phyloP scores from a whole-genome alignment of 2,888 invertebrate species.

The Sussaba pulchella region DNA sequence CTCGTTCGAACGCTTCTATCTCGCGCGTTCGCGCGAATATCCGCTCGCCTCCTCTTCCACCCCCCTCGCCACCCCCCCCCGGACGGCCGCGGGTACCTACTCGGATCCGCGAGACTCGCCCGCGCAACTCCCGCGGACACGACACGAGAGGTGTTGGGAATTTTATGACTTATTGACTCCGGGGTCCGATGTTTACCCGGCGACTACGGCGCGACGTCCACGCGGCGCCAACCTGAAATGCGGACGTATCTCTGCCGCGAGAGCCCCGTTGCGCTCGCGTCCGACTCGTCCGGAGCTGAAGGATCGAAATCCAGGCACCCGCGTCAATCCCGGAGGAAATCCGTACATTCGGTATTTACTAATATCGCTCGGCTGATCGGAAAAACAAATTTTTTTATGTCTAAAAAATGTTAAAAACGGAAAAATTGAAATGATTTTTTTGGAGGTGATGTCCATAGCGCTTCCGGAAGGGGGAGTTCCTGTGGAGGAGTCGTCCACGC shows the following conservation, averaged over 20 bases:
- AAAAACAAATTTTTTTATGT: too few species aligned
- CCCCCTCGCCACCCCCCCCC: slow-evolving; percentile 24
- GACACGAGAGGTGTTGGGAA: slow-evolving; percentile 71
- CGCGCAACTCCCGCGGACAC: slow-evolving; percentile 61
- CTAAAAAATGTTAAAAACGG: too few species aligned
- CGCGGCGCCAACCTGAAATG: slow-evolving; percentile 79
- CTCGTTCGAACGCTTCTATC: slow-evolving; percentile 19
- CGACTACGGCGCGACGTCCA: slow-evolving; percentile 79
- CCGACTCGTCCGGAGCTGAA: neutral
- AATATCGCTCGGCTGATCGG: neutral
- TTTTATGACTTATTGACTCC: slow-evolving; percentile 83
- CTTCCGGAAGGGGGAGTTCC: too few species aligned
- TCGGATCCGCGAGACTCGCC: slow-evolving; percentile 44
- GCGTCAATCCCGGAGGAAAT: neutral
- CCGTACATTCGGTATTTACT: slow-evolving; percentile 1
- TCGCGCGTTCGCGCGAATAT: slow-evolving; percentile 58
- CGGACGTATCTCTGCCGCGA: slow-evolving; percentile 77
- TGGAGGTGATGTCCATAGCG: too few species aligned
- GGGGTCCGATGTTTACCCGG: too few species aligned
- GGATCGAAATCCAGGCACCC: slow-evolving; percentile 12
- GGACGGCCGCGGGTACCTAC: too few species aligned
- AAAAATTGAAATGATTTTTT: too few species aligned
- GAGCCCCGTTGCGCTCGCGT: slow-evolving; percentile 49
- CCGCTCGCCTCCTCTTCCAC: slow-evolving; percentile 36
- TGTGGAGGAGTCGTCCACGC: too few species aligned